These are phyloP conservation scores for Porphyrio hochstetteri DNA, from an alignment of 2,113 vertebrate species.

Conservation along the genomic window DNA sequence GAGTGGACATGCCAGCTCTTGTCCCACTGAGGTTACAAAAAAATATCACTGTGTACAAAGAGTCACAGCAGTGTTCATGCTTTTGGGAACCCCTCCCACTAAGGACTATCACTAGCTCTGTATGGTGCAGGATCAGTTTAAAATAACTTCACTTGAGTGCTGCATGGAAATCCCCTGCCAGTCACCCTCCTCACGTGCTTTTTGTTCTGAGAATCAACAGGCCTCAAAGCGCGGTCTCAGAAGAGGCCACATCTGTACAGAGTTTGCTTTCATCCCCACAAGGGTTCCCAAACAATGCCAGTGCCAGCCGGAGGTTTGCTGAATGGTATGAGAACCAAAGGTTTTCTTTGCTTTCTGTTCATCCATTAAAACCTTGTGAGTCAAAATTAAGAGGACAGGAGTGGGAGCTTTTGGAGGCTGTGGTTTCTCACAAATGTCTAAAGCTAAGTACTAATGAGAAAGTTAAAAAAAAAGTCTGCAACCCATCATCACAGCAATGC, in stretches of 20 bases:
- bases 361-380: conserved; percentile 44
- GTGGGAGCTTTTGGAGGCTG: conserved; percentile 23
- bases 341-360: conserved; percentile 51
- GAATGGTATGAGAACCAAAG: conserved; percentile 62
- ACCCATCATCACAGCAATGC: conserved; percentile 30
- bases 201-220: conserved; percentile 54
- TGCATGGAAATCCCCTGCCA: conserved; percentile 28
- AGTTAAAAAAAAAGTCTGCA: conserved; percentile 32
- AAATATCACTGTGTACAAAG: background rate
- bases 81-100: background rate
- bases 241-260: conserved; percentile 60
- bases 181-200: conserved; percentile 40
- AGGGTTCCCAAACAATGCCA: conserved; percentile 56
- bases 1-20: rapidly evolving
- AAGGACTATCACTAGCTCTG: background rate
- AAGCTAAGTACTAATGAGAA: conserved; percentile 56
- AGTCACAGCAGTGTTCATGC: background rate
- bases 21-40: background rate
- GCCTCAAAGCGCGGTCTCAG: conserved; percentile 19
- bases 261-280: conserved; percentile 62
- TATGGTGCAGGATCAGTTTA: background rate
- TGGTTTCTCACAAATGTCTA: conserved; percentile 57
- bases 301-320: conserved; percentile 50
- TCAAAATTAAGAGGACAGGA: conserved; percentile 30
- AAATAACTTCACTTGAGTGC: background rate